Evolutionary conservation across 2,113 vertebrate genomes (phyloP).

Genomic region (Lasiurus cinereus): DNA sequence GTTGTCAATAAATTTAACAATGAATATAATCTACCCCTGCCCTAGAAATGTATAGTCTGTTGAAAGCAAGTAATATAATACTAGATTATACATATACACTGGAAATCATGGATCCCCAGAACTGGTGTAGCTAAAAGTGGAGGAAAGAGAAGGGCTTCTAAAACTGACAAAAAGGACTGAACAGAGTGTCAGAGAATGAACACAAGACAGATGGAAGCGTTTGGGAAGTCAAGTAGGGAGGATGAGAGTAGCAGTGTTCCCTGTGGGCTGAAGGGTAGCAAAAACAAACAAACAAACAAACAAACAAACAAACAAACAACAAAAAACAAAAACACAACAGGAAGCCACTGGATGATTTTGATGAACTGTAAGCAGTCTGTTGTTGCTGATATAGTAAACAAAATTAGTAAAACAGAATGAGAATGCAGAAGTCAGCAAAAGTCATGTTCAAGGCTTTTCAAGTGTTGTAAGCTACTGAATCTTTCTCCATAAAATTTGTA

Average conservation of each 20-base stretch:
- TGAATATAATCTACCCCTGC: neutral
- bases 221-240: neutral
- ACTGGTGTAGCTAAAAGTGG: too few relatives aligned
- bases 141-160: neutral
- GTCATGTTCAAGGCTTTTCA: constrained; percentile 10
- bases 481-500: neutral
- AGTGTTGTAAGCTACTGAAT: neutral
- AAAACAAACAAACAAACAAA: neutral
- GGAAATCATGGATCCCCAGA: neutral
- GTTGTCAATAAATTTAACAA: constrained; percentile 17
- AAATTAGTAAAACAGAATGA: neutral
- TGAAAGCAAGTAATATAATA: neutral
- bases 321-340: neutral
- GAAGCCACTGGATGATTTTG: neutral
- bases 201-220: neutral
- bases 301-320: too few relatives aligned
- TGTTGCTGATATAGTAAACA: neutral
- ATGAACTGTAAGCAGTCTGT: neutral
- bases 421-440: neutral
- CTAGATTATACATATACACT: neutral
- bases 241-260: neutral
- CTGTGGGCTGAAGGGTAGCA: neutral
- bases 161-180: neutral
- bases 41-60: neutral
- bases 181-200: neutral